Conservation (phyloP, 2,888 invertebrate genomes). For the Bellardia pandia region DNA sequence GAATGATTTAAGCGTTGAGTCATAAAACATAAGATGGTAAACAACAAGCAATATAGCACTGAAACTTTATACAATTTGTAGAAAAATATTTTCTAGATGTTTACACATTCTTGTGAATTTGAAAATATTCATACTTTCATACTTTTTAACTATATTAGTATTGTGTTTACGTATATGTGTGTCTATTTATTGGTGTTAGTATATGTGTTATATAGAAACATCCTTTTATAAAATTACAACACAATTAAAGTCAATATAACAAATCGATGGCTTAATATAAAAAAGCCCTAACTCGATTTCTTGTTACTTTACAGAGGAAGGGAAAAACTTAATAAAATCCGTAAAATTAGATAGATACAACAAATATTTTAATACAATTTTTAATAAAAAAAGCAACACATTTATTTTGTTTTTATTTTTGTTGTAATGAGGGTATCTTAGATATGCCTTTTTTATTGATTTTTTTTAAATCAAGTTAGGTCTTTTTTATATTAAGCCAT, state of each 20-base stretch:
- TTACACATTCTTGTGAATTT: background rate
- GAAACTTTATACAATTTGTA: background rate
- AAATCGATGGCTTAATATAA: background rate
- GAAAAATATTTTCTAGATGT: background rate
- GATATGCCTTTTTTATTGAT: too few relatives aligned
- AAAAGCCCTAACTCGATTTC: too few relatives aligned
- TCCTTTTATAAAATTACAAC: background rate
- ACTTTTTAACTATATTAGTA: background rate
- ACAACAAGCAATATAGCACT: constrained; percentile 20
- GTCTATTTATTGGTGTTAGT: background rate
- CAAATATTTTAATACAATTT: too few relatives aligned
- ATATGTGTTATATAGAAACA: background rate
- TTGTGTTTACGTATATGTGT: background rate
- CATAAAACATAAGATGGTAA: constrained; percentile 48
- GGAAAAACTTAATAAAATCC: too few relatives aligned
- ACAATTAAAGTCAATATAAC: constrained; percentile 2
- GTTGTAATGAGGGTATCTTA: too few relatives aligned
- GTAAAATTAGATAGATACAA: too few relatives aligned
- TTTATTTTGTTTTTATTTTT: too few relatives aligned
- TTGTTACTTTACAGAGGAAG: too few relatives aligned
- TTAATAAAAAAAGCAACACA: too few relatives aligned
- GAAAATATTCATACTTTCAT: background rate
- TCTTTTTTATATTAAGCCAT: too few relatives aligned
- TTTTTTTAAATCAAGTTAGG: too few relatives aligned
- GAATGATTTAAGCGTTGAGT: constrained; percentile 56